These are phyloP conservation scores for Percina caprodes DNA, from an alignment of 2,113 vertebrate genomes.

Conservation along the genomic window DNA sequence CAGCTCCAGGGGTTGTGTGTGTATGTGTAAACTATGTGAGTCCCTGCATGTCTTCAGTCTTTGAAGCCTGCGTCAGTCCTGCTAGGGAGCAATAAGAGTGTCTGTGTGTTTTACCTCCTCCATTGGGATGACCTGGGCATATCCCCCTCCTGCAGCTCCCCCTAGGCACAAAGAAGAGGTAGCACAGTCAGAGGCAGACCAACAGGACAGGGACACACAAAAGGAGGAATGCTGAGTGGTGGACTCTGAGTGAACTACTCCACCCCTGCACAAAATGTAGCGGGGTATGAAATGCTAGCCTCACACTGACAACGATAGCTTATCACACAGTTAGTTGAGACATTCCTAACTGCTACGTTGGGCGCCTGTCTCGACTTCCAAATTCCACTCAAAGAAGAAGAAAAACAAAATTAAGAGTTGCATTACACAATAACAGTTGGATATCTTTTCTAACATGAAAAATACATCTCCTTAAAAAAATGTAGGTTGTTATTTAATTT, in stretches of 20 bases:
- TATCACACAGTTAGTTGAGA: constrained; percentile 41
- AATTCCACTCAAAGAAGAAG: constrained; percentile 3
- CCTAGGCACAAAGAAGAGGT: constrained; percentile 73
- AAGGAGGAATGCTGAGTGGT: constrained; percentile 46
- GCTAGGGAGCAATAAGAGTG: constrained; percentile 36
- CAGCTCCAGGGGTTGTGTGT: constrained; percentile 29
- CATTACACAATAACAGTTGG: constrained; percentile 12
- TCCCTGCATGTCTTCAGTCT: constrained; percentile 37
- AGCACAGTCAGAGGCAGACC: constrained; percentile 59
- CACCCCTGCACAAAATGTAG: constrained; percentile 39
- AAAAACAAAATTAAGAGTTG: constrained; percentile 10
- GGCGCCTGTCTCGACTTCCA: background rate
- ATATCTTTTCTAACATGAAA: background rate
- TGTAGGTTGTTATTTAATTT: background rate
- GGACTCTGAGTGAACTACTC: constrained; percentile 61
- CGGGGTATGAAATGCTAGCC: constrained; percentile 26
- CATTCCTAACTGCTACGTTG: constrained; percentile 21
- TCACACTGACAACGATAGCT: constrained; percentile 55
- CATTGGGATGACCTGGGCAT: constrained; percentile 99
- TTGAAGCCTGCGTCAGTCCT: constrained; percentile 51
- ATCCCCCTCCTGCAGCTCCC: constrained; percentile 95
- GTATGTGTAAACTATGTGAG: constrained; percentile 13
- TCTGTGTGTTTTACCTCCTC: constrained; percentile 91
- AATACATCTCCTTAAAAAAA: background rate
- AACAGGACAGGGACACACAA: constrained; percentile 43